Evolutionary conservation across 1,140 invertebrate genomes (phyloP).

Genomic region (Paramacrobiotus metropolitanus): DNA sequence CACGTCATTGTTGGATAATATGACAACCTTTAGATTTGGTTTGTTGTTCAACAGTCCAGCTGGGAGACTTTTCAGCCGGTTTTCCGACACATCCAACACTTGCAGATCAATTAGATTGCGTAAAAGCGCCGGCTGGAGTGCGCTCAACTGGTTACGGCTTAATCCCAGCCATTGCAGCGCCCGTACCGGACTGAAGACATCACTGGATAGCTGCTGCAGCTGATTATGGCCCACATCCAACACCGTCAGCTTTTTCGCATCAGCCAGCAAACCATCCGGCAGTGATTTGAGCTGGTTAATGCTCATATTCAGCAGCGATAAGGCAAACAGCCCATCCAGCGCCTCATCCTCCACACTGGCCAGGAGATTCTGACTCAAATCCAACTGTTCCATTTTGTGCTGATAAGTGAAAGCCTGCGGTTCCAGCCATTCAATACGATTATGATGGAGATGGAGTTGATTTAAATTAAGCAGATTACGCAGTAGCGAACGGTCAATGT

Average conservation of each 20-base stretch:
- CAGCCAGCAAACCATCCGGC: not conserved
- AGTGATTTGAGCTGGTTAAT: conserved; percentile 48
- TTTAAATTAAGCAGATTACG: conserved; percentile 53
- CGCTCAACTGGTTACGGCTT: not conserved
- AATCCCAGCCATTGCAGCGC: not conserved
- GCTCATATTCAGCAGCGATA: conserved; percentile 48
- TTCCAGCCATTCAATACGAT: conserved; percentile 47
- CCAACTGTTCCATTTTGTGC: conserved; percentile 54
- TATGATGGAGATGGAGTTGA: conserved; percentile 51
- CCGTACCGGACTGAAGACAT: conserved; percentile 40
- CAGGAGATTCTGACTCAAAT: conserved; percentile 51
- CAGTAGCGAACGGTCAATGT: conserved; percentile 53
- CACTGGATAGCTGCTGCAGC: conserved; percentile 38
- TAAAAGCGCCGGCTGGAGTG: conserved; percentile 21
- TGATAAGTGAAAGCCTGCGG: conserved; percentile 52
- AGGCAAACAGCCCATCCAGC: conserved; percentile 48
- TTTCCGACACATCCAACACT: conserved; percentile 64
- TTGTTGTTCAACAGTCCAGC: conserved; percentile 54
- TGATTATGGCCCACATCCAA: conserved; percentile 56
- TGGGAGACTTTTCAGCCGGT: conserved; percentile 51
- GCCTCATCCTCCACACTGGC: conserved; percentile 46
- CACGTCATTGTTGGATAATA: not conserved
- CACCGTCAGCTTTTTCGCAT: conserved; percentile 30
- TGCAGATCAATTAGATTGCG: conserved; percentile 51
- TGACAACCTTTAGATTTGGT: conserved; percentile 29